Conservation (phyloP, 92 coral and sea anemone genomes). For the Zoanthus gigantus region DNA sequence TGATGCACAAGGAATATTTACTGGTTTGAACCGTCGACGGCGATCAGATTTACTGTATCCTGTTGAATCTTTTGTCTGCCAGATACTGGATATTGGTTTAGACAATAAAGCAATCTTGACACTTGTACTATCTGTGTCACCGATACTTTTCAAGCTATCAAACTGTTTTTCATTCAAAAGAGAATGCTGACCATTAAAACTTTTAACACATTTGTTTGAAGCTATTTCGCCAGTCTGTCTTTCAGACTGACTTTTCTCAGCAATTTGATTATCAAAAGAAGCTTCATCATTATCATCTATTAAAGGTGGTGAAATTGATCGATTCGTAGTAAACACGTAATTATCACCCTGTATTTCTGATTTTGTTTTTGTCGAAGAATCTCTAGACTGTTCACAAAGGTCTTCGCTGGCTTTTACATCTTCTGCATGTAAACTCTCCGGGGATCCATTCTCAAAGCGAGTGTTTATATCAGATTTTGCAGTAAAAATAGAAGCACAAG, state of each 20-base stretch:
- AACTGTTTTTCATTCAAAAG: neutral
- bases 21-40: slow-evolving; percentile 90
- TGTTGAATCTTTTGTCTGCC: slow-evolving; percentile 29
- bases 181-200: neutral
- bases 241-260: neutral
- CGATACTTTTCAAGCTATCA: neutral
- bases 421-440: neutral
- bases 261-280: neutral
- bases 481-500: slow-evolving; percentile 14
- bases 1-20: slow-evolving; percentile 60
- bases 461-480: slow-evolving; percentile 11
- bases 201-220: neutral
- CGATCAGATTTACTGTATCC: slow-evolving; percentile 64
- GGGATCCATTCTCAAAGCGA: neutral
- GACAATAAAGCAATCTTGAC: neutral
- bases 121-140: neutral
- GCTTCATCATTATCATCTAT: slow-evolving; percentile 37
- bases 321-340: slow-evolving; percentile 27
- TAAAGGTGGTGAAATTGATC: slow-evolving; percentile 51
- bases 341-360: neutral
- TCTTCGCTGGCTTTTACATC: neutral
- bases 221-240: neutral
- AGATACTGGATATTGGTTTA: slow-evolving; percentile 16
- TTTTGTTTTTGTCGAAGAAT: neutral
- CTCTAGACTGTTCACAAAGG: neutral